phyloP scores from a whole-genome alignment of 2,113 vertebrate genomes.

The Ptilorrhoa leucosticta region DNA sequence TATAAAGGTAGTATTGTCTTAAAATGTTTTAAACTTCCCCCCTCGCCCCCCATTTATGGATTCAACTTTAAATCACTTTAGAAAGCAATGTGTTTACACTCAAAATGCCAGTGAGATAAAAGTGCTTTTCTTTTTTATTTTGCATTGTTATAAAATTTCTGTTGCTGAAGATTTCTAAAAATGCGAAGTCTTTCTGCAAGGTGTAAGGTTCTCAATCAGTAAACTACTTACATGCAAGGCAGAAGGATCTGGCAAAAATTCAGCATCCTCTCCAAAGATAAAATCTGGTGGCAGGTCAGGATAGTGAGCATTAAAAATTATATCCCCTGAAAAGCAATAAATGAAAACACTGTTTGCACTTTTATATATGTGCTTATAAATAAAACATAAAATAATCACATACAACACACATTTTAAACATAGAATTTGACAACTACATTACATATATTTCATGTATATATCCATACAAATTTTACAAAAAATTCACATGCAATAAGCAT shows the following conservation, averaged over 20 bases:
- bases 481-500: constrained; percentile 19
- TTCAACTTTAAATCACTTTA: neutral
- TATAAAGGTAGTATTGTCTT: neutral
- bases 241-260: constrained; percentile 93
- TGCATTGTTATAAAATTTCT: neutral
- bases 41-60: neutral
- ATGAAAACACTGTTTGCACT: neutral
- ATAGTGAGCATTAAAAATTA: constrained; percentile 95
- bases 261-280: constrained; percentile 97
- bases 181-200: neutral
- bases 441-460: neutral
- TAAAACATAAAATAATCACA: neutral
- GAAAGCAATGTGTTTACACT: neutral
- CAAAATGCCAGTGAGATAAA: neutral
- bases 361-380: neutral
- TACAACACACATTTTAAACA: neutral
- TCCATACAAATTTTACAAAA: neutral
- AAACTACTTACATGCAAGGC: constrained; percentile 86
- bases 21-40: neutral
- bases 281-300: constrained; percentile 96
- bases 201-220: neutral
- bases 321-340: constrained; percentile 86
- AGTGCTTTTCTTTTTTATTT: neutral
- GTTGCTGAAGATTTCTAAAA: neutral
- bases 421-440: neutral